These are phyloP conservation scores for Alosa alosa DNA, from an alignment of 2,113 vertebrate species.

Conservation along the genomic window DNA sequence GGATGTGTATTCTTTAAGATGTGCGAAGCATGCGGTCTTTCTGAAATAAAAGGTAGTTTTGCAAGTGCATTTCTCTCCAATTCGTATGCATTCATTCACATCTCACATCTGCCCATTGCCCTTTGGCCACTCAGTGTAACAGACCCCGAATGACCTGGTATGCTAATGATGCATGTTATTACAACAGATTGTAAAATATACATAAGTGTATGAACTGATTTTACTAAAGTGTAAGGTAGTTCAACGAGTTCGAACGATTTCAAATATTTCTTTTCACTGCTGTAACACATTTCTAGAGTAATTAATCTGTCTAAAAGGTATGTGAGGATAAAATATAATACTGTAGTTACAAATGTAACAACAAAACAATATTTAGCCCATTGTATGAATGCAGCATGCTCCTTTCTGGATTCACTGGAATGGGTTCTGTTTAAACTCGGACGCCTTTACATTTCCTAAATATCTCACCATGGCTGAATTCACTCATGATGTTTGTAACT, in stretches of 20 bases:
- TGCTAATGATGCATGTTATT: not conserved
- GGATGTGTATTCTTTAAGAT: not conserved
- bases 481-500: not conserved
- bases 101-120: not conserved
- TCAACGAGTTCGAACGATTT: no score
- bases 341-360: not conserved
- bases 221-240: no score
- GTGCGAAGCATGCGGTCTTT: constrained; percentile 10
- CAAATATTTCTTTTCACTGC: no score
- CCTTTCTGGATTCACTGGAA: not conserved
- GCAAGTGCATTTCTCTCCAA: not conserved
- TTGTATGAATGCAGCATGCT: not conserved
- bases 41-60: not conserved
- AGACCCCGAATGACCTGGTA: not conserved
- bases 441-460: not conserved
- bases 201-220: not conserved
- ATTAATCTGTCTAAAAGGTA: not conserved
- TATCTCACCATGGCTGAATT: not conserved
- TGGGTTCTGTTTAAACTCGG: not conserved
- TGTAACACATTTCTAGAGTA: no score
- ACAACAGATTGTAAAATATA: not conserved
- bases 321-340: not conserved
- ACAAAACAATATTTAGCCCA: not conserved
- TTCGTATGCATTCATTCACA: not conserved
- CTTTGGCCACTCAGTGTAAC: not conserved